A percentile compares a stretch with the other conserved stretches of the same genome.
These are phyloP conservation scores for Heliocidaris tuberculata DNA, from an alignment of 35 echinoderm and acorn worm species.

Conservation along the genomic window DNA sequence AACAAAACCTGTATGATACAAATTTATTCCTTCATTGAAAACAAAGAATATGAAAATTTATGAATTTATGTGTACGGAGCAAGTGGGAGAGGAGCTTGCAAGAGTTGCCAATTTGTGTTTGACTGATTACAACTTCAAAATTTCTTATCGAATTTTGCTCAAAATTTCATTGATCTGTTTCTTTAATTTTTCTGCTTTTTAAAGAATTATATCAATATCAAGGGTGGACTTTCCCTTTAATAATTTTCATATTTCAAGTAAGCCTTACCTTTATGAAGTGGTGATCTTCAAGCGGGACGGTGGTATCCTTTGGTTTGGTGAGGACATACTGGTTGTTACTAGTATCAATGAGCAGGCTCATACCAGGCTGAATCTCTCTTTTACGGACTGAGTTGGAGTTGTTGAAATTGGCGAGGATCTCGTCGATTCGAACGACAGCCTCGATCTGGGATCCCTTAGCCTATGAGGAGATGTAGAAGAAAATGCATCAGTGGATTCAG, in stretches of 20 bases:
- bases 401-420: conserved; percentile 45
- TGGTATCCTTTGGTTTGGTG: conserved; percentile 92
- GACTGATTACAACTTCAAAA: too few species aligned
- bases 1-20: too few species aligned
- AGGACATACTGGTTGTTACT: conserved; percentile 97
- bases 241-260: not conserved
- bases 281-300: conserved; percentile 87
- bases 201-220: too few species aligned
- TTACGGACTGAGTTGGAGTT: conserved; percentile 38
- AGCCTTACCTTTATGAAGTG: conserved; percentile 79
- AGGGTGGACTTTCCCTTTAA: too few species aligned
- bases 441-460: conserved; percentile 82
- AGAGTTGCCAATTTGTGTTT: too few species aligned
- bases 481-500: not conserved
- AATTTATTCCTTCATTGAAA: too few species aligned
- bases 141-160: too few species aligned
- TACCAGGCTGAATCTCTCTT: conserved; percentile 56
- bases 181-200: too few species aligned
- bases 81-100: too few species aligned
- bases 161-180: too few species aligned
- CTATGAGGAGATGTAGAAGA: conserved; percentile 17
- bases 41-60: too few species aligned
- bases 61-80: too few species aligned
- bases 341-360: conserved; percentile 87
- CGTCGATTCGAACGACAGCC: conserved; percentile 82